Evolutionary conservation across 2,797 vertebrate genomes (phyloP).

Genomic region (Alca torda): DNA sequence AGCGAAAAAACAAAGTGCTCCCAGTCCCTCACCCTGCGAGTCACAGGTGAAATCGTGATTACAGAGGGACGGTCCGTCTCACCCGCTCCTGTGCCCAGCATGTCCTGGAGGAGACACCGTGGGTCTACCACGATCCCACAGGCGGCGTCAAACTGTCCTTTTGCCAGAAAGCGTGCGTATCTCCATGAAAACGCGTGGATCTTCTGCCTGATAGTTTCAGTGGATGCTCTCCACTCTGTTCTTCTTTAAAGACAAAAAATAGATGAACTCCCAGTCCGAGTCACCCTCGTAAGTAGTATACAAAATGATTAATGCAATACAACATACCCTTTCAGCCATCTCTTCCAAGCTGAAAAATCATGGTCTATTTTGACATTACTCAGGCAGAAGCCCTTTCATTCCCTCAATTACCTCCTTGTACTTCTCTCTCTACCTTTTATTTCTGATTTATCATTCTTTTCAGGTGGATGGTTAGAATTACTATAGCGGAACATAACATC

Average conservation of each 20-base stretch:
- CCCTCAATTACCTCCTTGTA: background rate
- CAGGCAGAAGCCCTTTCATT: background rate
- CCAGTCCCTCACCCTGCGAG: background rate
- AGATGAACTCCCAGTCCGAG: background rate
- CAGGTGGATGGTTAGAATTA: background rate
- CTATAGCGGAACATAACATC: background rate
- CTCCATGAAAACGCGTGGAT: background rate
- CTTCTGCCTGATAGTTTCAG: background rate
- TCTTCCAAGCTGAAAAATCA: background rate
- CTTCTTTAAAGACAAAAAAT: background rate
- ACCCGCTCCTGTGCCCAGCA: background rate
- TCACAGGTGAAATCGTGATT: accelerated
- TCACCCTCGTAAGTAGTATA: background rate
- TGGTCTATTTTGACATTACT: background rate
- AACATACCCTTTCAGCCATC: background rate
- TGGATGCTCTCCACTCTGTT: background rate
- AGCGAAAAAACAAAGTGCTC: background rate
- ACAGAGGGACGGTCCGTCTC: background rate
- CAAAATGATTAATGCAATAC: background rate
- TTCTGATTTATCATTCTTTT: background rate
- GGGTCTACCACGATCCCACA: background rate
- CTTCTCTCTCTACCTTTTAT: background rate
- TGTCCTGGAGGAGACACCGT: accelerated
- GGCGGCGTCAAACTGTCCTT: background rate
- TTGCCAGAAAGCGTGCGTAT: background rate